Evolutionary conservation across 2,888 invertebrate species (phyloP), one percentile per base, ranked within the genome.

Genomic region (Pinctada fucata): DNA sequence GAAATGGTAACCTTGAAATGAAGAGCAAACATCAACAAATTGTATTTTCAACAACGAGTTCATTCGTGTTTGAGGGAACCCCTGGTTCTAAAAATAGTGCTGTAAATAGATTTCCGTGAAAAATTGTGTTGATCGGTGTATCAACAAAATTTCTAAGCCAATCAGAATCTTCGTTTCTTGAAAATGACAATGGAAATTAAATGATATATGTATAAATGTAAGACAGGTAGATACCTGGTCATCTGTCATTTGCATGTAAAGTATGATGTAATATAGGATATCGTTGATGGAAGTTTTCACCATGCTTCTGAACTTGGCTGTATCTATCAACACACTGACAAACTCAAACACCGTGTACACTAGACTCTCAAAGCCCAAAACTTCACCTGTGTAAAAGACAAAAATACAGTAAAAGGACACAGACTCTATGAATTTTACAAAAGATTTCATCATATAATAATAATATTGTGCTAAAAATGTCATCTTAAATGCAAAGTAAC

Each of bases 211-310:
- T 31, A 31, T 31, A 31, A 31, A 31, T 31, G 13, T 58, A 58
- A 58, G 58, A 10, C 6, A 58, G 58, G 13, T 58, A 58, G 13
- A 58, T 58, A 94, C 93, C 92, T 95, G 95, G 81, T 95, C 95
- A 83, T 95, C 94, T 0, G 95, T 95, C 77, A 95, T 95, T 93
- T 95, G 95, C 93, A 95, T 95, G 86, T 95, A 95, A 31, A 95
- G 93, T 73, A 95, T 94, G 70, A 95, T 93, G 81, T 95, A 95
- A 87, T 95, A 95, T 78, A 95, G 93, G 6, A 95, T 92, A 88
- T 95, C 95, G 47, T 94, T 93, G 72, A 95, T 90, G 0, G 95
- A 94, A 86, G 94, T 94, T 85, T 94, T 94, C 10, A 95, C 93
- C 8, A 94, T 93, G 75, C 92, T 92, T 6, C 94, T 93, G 82